Base-by-base conservation (phyloP, 1,140 invertebrate genomes). In the Drosophila triauraria region DNA sequence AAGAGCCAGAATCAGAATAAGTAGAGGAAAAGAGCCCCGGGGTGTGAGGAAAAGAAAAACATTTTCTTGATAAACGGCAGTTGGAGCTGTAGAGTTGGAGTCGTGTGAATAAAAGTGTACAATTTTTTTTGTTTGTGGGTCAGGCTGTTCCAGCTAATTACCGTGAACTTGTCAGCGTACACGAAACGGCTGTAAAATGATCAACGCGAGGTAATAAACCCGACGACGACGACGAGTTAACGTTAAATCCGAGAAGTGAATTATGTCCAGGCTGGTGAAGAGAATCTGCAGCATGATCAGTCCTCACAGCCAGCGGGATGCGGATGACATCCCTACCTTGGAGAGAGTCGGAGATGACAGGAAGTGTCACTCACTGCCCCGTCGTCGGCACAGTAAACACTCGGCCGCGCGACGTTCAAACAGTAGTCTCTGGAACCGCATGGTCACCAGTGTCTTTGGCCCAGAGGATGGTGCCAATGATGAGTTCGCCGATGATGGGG, bases 241-340 rank as follows among this genome's bases (percentile, higher is more conserved):
- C 51, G 48, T 77, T 63, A 79, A 75, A 43, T 51, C 23, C 35
- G n/a, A 61, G 30, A n/a, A 43, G 30, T 54, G 27, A 53, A 75
- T 75, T 64, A 87, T 87, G 83, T 88, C 84, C 40, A 80, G 62
- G 59, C 67, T 87, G 47, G 48, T 87, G 9, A 88, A 80, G 38
- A 70, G 84, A 88, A 88, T 87, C 75, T 85, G 83, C 64, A 88
- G 84, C 60, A 80, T 87, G 84, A 72, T 87, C 32, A 59, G 65
- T 44, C 32, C 75, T 4, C 60, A 68, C 32, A 47, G 67, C 0
- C 67, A 71, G 42, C 46, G 42, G 32, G 65, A 86, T 15, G 8
- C 63, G 20, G 70, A 46, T 51, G 48, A 51, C 44, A 12, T 60
- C 25, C 12, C 53, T 1, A 38, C 23, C 4, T 57, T 44, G 7